phyloP scores from a whole-genome alignment of 30 jellyfish, hydroid and myxozoan species.

The Catostylus mosaicus region DNA sequence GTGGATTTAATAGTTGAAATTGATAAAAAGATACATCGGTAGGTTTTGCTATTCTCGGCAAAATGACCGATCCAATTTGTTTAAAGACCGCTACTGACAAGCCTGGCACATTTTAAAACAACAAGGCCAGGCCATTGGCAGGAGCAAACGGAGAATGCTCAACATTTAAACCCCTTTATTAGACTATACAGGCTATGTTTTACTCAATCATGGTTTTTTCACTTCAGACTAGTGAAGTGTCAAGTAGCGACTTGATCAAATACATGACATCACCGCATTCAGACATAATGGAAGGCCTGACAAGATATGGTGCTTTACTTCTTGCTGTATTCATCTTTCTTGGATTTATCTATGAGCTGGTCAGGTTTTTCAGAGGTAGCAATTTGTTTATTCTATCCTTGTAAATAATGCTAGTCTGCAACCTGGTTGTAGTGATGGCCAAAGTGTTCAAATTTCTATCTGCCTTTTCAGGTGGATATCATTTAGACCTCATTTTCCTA shows the following conservation, averaged over 20 bases:
- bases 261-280: constrained; percentile 26
- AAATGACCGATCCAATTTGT: too few species aligned
- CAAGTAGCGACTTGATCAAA: neutral
- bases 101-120: too few species aligned
- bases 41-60: neutral
- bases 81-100: too few species aligned
- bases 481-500: too few species aligned
- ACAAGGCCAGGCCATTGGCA: too few species aligned
- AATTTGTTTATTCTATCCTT: too few species aligned
- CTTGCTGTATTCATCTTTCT: constrained; percentile 1
- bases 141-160: too few species aligned
- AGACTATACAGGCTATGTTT: neutral
- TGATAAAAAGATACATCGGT: neutral
- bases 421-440: too few species aligned
- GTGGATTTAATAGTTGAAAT: too few species aligned
- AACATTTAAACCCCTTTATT: neutral
- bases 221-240: neutral
- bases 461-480: too few species aligned
- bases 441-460: too few species aligned
- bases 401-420: too few species aligned
- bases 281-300: constrained; percentile 4
- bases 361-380: neutral
- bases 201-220: neutral
- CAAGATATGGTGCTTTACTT: neutral
- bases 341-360: constrained; percentile 13